Conservation (phyloP, 2,888 invertebrate species). For the Axea sp. region DNA sequence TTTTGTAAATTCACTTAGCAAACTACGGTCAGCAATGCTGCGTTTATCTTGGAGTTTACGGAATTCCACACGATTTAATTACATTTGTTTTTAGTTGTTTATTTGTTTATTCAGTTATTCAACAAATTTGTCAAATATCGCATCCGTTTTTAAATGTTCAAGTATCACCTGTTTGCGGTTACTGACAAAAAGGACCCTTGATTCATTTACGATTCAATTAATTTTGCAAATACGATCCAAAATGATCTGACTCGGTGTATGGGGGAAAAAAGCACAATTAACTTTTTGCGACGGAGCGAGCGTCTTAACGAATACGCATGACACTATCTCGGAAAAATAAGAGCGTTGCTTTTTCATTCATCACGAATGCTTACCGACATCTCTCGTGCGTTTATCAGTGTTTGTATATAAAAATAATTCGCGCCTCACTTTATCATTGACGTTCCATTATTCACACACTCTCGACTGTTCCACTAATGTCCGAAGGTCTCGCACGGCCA, state of each 20-base stretch:
- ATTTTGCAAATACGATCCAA: background rate
- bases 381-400: conserved; percentile 41
- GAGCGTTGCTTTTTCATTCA: conserved; percentile 60
- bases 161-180: too few relatives aligned
- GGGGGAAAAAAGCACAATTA: conserved; percentile 6
- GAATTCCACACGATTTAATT: too few relatives aligned
- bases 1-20: too few relatives aligned
- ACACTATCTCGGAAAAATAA: conserved; percentile 34
- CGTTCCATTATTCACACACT: conserved; percentile 51
- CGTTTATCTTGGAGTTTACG: too few relatives aligned
- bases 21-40: too few relatives aligned
- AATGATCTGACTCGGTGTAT: conserved; percentile 7
- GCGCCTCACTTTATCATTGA: conserved; percentile 48
- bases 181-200: too few relatives aligned
- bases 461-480: conserved; percentile 50
- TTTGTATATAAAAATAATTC: conserved; percentile 55
- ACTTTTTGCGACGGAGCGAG: conserved; percentile 4
- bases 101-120: too few relatives aligned
- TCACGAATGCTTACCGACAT: conserved; percentile 62
- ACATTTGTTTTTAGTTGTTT: too few relatives aligned
- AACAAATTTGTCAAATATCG: too few relatives aligned
- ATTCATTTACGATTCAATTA: too few relatives aligned
- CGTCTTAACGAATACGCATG: conserved; percentile 2
- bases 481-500: conserved; percentile 47
- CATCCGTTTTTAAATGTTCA: too few relatives aligned